These are phyloP conservation scores for Calameuta filiformis DNA, from an alignment of 2,888 invertebrate genomes.

Conservation along the genomic window DNA sequence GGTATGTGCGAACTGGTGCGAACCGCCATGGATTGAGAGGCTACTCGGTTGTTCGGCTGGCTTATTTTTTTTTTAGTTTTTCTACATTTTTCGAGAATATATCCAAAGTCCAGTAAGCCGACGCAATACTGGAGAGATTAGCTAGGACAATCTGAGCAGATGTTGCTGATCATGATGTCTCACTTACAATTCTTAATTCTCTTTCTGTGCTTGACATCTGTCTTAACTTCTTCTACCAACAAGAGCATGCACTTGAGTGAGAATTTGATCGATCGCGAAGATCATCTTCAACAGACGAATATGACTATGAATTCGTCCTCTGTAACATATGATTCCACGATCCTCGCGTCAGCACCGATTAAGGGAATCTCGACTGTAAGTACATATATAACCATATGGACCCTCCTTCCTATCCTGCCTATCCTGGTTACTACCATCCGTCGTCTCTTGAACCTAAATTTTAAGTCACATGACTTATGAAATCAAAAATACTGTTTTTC, in stretches of 20 bases:
- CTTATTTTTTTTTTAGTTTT: constrained; percentile 22
- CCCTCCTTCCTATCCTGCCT: too few species aligned
- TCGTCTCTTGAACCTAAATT: too few species aligned
- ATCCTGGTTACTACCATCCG: too few species aligned
- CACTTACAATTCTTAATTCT: constrained; percentile 24
- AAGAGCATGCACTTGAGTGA: constrained; percentile 29
- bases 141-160: too few species aligned
- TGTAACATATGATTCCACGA: too few species aligned
- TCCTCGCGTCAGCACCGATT: too few species aligned
- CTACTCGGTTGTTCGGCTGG: constrained; percentile 13
- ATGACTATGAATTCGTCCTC: background rate
- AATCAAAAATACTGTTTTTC: too few species aligned
- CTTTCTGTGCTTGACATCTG: constrained; percentile 37
- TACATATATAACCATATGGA: too few species aligned
- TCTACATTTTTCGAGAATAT: constrained; percentile 11
- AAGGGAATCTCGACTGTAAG: too few species aligned
- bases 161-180: background rate
- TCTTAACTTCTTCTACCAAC: constrained; percentile 44
- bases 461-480: too few species aligned
- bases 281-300: background rate
- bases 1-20: background rate
- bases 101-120: too few species aligned
- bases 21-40: constrained; percentile 10
- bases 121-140: too few species aligned
- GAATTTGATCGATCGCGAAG: constrained; percentile 8